Evolutionary conservation across 1,140 invertebrate species (phyloP), one percentile per base, ranked within the genome.

Genomic region (Drosophila asahinai): DNA sequence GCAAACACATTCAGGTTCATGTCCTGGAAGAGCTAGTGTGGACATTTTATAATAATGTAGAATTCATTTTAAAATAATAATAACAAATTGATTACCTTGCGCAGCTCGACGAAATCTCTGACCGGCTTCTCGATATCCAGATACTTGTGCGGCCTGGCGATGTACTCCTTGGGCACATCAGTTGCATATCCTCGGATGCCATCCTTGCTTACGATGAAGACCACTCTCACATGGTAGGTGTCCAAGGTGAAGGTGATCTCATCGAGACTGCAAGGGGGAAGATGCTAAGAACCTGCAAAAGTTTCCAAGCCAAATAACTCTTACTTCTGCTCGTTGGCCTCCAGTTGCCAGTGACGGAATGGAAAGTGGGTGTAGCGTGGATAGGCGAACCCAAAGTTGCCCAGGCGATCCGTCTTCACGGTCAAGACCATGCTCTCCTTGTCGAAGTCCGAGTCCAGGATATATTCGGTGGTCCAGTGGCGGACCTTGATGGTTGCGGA

Each of bases 171-270:
- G 2, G 38, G 45, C 7, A 81, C n/a, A 15, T 92, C 80, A 0
- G 75, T 76, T 9, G 75, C 91, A 77, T 87, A 80, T 9, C 91
- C 91, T 0, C 76, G 77, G n/a, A 89, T 78, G 2, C 91, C 91
- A 1, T 45, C 45, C 2, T 58, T 81, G 22, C 51, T 76, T 0
- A 92, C 72, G 5, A 60, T 62, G 5, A 92, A 15, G 25, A 82
- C 38, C 0, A 91, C 52, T 6, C 78, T 80, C 5, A 78, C 84
- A 61, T 84, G 59, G n/a, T 49, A 54, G 0, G 91, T 92, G 43
- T 92, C 91, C 62, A 92, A n/a, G 3, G 78, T 92, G 11, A 92
- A 91, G 33, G 84, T 42, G n/a, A 92, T 42, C 59, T 92, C 91
- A 15, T 86, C 61, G 22, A 22, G 42, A n/a, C 86, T 90, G 27